Evolutionary conservation across 2,797 vertebrate genomes (phyloP), one percentile per base, ranked within the genome.

Genomic region (Molossus alvarezi): DNA sequence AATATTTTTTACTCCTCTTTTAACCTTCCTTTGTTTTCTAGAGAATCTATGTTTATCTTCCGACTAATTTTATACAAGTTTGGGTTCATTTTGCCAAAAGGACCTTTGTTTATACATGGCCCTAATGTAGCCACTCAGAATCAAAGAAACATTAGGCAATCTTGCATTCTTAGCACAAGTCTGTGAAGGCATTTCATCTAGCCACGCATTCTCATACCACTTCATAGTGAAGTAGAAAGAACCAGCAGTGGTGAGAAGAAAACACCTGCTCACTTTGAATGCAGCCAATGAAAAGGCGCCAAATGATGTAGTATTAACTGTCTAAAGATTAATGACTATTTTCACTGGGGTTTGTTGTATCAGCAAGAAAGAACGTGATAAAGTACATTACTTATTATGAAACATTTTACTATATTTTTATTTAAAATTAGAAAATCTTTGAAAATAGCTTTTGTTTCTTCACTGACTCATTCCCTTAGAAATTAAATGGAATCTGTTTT

Each of bases 371-470:
- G 23, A 83, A 84, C 6, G n/a, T 90, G 65, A 33, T 23, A 11
- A 82, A 79, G 51, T 23, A 17, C 23, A 13, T 62, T 55, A 60
- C 1, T 15, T 33, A 51, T 60, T 75, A 73, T 55, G 8, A 83
- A 45, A 48, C 1, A 79, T 29, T 58, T 90, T 84, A 53, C 9
- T 92, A 80, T 69, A 72, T 86, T 95, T 87, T 76, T 90, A 62
- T n/a, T 83, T 75, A 60, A 90, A 91, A 82, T 83, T 80, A 60
- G 27, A 64, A 83, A 87, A 88, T 13, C 12, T 92, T 92, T 60
- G 21, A 84, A 71, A 21, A 12, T 23, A 69, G 37, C 14, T 72
- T 84, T 83, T 89, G 1, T 83, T 95, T 73, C 8, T 77, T 73
- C 82, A 65, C 23, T 76, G 18, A 86, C 57, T 85, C 15, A 94